These are phyloP conservation scores for Aphelenchoides fujianensis DNA, from an alignment of 1,140 invertebrate genomes.

Conservation along the genomic window DNA sequence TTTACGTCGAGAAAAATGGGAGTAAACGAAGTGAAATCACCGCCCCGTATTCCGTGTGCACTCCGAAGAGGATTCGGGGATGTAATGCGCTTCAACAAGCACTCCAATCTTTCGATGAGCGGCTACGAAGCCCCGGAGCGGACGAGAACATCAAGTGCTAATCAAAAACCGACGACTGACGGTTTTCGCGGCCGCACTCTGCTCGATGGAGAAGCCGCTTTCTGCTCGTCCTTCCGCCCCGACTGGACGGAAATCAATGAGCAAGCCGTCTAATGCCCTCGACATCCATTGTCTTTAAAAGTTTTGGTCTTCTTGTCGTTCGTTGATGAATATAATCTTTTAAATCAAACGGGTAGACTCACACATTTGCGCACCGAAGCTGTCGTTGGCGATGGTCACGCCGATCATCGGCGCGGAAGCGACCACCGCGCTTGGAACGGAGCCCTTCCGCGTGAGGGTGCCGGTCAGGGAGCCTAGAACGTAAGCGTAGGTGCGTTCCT, in stretches of 20 bases:
- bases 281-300: no score
- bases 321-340: neutral
- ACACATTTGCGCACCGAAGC: neutral
- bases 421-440: neutral
- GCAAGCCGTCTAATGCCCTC: no score
- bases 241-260: no score
- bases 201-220: neutral
- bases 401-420: neutral
- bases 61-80: no score
- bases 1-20: no score
- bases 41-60: no score
- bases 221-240: no score
- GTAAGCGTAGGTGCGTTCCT: neutral
- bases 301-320: no score
- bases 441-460: neutral
- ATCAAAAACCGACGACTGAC: conserved; percentile 1
- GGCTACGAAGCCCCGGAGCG: neutral
- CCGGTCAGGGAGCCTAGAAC: neutral
- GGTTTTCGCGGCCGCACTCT: neutral
- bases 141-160: neutral
- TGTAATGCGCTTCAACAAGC: neutral
- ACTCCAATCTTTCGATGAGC: neutral
- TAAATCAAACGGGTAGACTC: neutral
- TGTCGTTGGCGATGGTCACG: neutral
- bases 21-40: no score